Percentiles rank a stretch among this genome's conserved stretches.
Conservation (phyloP, 2,113 vertebrate species). For the Hemichromis elongatus region DNA sequence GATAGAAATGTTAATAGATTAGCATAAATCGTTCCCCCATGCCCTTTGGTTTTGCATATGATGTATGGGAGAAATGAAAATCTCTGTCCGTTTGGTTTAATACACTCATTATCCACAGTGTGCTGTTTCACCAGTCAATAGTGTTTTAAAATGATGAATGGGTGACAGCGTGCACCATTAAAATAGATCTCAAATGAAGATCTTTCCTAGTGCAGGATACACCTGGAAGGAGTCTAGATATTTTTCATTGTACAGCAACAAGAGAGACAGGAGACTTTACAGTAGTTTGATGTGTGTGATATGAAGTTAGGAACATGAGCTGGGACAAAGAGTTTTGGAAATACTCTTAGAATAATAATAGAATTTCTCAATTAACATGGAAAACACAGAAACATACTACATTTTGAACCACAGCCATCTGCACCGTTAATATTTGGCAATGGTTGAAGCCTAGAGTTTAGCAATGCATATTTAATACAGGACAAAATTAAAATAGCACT, state of each 20-base stretch:
- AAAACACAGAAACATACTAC: background rate
- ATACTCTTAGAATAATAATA: background rate
- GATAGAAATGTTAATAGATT: constrained; percentile 12
- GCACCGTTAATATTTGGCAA: background rate
- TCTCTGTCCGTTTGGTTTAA: constrained; percentile 14
- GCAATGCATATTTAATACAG: background rate
- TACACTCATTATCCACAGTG: constrained; percentile 31
- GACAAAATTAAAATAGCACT: background rate
- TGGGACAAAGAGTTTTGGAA: background rate
- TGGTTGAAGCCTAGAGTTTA: background rate
- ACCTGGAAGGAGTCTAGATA: background rate
- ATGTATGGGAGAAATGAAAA: constrained; percentile 1
- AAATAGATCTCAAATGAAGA: background rate
- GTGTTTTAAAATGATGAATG: constrained; percentile 7
- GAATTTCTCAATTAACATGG: background rate
- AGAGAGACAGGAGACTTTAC: background rate
- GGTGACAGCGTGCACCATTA: background rate
- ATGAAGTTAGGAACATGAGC: background rate
- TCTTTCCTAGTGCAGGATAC: background rate
- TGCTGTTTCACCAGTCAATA: background rate
- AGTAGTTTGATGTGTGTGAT: background rate
- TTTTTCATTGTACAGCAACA: background rate
- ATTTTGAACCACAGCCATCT: background rate
- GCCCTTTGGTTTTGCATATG: constrained; percentile 34
- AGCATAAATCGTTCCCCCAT: constrained; percentile 16